A percentile compares a stretch with the other conserved stretches of the same genome.
These are phyloP conservation scores for Strix aluco DNA, from an alignment of 2,113 vertebrate genomes.

Conservation along the genomic window DNA sequence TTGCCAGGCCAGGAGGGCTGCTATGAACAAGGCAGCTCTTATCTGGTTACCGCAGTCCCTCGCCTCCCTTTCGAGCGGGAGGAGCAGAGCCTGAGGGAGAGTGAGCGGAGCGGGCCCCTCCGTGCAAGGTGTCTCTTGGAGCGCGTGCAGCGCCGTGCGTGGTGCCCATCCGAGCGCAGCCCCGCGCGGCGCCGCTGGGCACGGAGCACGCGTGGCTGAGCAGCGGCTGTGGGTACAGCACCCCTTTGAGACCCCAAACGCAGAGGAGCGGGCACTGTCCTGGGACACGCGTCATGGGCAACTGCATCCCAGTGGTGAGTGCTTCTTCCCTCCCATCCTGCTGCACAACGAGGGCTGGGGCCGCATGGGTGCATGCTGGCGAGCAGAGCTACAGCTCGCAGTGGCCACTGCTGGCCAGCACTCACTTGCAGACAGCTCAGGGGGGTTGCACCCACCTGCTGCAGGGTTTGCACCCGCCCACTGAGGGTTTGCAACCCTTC, in stretches of 20 bases:
- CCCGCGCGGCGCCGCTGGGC: neutral
- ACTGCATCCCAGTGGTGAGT: slow-evolving; percentile 24
- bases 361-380: rapidly evolving
- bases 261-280: neutral
- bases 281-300: neutral
- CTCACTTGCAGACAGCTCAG: rapidly evolving
- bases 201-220: rapidly evolving
- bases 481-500: neutral
- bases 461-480: too few relatives aligned
- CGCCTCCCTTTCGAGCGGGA: neutral
- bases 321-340: neutral
- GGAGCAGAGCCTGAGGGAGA: neutral
- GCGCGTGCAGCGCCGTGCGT: rapidly evolving
- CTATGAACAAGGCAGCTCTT: neutral
- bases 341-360: neutral
- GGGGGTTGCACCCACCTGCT: neutral
- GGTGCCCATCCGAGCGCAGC: neutral
- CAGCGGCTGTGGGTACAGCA: neutral
- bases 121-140: rapidly evolving
- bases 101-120: rapidly evolving
- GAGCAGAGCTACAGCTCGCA: rapidly evolving
- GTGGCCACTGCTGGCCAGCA: rapidly evolving
- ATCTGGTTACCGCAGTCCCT: neutral
- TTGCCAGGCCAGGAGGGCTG: neutral
- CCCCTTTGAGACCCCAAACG: rapidly evolving